A percentile compares a stretch with the other conserved stretches of the same genome.
These are phyloP conservation scores for Scrobipalpa atriplicella DNA, from an alignment of 2,888 invertebrate species.

Conservation along the genomic window DNA sequence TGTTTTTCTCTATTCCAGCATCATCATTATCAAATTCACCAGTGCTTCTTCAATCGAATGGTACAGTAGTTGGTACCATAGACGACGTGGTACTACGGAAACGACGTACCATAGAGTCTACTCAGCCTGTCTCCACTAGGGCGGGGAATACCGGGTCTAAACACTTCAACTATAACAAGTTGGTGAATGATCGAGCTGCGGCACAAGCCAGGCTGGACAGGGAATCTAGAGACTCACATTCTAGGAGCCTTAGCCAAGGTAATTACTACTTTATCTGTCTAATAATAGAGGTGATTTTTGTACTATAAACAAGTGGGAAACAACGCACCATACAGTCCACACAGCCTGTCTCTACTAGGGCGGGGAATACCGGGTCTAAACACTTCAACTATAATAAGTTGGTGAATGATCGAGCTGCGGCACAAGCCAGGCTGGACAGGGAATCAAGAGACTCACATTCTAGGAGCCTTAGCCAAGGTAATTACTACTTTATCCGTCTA, in stretches of 20 bases:
- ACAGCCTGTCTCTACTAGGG: conserved; percentile 65
- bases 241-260: conserved; percentile 67
- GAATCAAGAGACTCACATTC: conserved; percentile 58
- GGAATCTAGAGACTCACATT: conserved; percentile 55
- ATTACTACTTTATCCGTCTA: neutral
- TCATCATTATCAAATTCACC: conserved; percentile 1
- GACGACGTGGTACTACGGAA: conserved; percentile 65
- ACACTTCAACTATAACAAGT: conserved; percentile 92
- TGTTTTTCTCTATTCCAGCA: neutral
- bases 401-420: conserved; percentile 84
- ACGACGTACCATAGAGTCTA: conserved; percentile 73
- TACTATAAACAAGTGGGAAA: conserved; percentile 38
- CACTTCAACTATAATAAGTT: conserved; percentile 94
- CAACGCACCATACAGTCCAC: conserved; percentile 74
- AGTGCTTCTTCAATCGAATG: neutral
- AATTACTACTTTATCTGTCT: neutral
- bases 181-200: conserved; percentile 86
- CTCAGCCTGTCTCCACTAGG: conserved; percentile 66
- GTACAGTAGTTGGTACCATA: conserved; percentile 45
- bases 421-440: conserved; percentile 40
- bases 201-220: conserved; percentile 40
- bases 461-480: conserved; percentile 65
- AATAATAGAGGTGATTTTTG: too few relatives aligned
- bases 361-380: conserved; percentile 75
- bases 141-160: conserved; percentile 76